phyloP scores from a whole-genome alignment of 2,888 invertebrate genomes.

The Oithona nana region DNA sequence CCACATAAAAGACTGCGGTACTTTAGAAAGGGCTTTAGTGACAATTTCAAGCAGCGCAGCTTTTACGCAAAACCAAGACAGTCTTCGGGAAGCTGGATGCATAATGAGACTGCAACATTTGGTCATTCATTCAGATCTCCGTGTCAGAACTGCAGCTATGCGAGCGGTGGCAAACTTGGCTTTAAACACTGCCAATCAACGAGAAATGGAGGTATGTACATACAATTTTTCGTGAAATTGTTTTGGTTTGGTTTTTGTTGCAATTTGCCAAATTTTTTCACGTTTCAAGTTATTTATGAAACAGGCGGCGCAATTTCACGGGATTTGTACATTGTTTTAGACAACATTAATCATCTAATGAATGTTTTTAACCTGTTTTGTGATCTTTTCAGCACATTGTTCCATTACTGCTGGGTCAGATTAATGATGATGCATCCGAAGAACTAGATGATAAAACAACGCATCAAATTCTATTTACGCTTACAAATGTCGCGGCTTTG shows the following conservation, averaged over 20 bases:
- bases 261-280: too few species aligned
- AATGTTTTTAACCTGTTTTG: not conserved
- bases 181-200: slow-evolving; percentile 33
- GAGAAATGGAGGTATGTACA: slow-evolving; percentile 31
- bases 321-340: too few species aligned
- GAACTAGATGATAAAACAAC: not conserved
- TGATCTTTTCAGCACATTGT: not conserved
- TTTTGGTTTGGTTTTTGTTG: too few species aligned
- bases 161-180: slow-evolving; percentile 35
- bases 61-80: slow-evolving; percentile 31
- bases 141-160: slow-evolving; percentile 30
- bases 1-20: slow-evolving; percentile 30
- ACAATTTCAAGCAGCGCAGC: slow-evolving; percentile 34
- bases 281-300: too few species aligned
- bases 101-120: slow-evolving; percentile 30
- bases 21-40: slow-evolving; percentile 32
- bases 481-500: slow-evolving; percentile 35
- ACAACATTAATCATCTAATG: not conserved
- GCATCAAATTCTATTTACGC: slow-evolving; percentile 28
- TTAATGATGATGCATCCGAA: not conserved
- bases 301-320: too few species aligned
- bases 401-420: not conserved
- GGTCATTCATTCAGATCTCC: slow-evolving; percentile 27
- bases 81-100: slow-evolving; percentile 31
- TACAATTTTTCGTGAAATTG: not conserved